A percentile compares a stretch with the other conserved stretches of the same genome.
Conservation (phyloP, 2,888 invertebrate species). For the Dione juno region DNA sequence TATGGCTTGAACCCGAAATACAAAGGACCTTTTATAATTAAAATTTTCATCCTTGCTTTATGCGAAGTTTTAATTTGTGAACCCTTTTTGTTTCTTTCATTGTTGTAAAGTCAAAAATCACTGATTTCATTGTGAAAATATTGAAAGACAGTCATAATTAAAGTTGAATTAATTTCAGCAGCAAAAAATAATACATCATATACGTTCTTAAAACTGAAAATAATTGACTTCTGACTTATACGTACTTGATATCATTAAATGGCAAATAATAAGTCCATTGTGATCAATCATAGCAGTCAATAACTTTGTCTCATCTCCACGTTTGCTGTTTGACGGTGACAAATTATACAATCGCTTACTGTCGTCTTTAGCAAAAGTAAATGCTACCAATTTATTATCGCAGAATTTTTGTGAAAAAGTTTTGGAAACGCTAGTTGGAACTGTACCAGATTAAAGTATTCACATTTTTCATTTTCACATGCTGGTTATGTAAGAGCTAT, state of each 20-base stretch:
- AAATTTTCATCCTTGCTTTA: conserved; percentile 46
- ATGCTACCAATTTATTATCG: conserved; percentile 34
- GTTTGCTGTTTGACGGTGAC: conserved; percentile 41
- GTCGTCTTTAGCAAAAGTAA: conserved; percentile 42
- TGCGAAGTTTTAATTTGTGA: conserved; percentile 44
- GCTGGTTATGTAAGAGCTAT: conserved; percentile 4
- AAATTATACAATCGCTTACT: conserved; percentile 45
- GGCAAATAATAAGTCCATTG: conserved; percentile 31
- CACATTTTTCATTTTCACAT: conserved; percentile 16
- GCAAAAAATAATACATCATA: conserved; percentile 3
- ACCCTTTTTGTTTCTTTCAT: conserved; percentile 37
- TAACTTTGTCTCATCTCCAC: conserved; percentile 33
- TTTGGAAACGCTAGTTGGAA: conserved; percentile 16
- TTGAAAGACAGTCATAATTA: conserved; percentile 23
- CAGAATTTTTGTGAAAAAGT: conserved; percentile 10
- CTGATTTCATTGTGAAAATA: conserved; percentile 26
- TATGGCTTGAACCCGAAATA: conserved; percentile 32
- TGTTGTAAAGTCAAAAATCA: conserved; percentile 32
- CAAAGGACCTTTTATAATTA: conserved; percentile 44
- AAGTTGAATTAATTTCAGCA: conserved; percentile 9
- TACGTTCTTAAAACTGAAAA: not conserved
- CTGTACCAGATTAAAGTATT: conserved; percentile 21
- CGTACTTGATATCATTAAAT: not conserved
- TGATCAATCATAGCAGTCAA: conserved; percentile 43
- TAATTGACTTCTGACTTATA: not conserved